phyloP scores from a whole-genome alignment of 2,888 invertebrate species.

The Lithophane socia region DNA sequence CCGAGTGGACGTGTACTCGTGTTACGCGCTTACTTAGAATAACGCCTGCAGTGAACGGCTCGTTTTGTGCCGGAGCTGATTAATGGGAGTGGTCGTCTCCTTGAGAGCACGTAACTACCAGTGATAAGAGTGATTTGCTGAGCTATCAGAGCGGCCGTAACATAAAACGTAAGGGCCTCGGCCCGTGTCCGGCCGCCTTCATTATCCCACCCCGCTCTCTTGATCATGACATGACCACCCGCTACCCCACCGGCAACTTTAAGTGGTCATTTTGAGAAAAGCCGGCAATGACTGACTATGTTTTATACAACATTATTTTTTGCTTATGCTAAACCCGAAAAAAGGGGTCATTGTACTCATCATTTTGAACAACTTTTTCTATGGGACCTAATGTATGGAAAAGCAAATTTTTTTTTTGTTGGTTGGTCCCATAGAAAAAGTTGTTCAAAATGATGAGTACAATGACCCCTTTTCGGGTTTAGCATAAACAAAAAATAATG shows the following conservation, averaged over 20 bases:
- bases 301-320: no score
- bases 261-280: conserved; percentile 47
- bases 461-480: no score
- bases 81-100: conserved; percentile 40
- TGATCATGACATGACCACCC: background rate
- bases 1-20: background rate
- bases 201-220: background rate
- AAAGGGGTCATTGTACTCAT: no score
- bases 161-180: conserved; percentile 53
- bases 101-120: conserved; percentile 43
- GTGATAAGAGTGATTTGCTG: conserved; percentile 59
- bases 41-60: background rate
- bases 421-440: no score
- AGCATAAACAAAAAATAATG: no score
- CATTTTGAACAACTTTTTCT: no score
- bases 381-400: no score
- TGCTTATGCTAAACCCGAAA: no score
- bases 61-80: conserved; percentile 30
- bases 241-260: conserved; percentile 7
- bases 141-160: conserved; percentile 52
- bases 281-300: conserved; percentile 39
- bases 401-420: no score
- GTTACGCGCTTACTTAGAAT: background rate
- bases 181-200: conserved; percentile 45
- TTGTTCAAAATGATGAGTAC: no score